These are phyloP conservation scores for Alca torda DNA, from an alignment of 2,797 vertebrate genomes.

Conservation along the genomic window DNA sequence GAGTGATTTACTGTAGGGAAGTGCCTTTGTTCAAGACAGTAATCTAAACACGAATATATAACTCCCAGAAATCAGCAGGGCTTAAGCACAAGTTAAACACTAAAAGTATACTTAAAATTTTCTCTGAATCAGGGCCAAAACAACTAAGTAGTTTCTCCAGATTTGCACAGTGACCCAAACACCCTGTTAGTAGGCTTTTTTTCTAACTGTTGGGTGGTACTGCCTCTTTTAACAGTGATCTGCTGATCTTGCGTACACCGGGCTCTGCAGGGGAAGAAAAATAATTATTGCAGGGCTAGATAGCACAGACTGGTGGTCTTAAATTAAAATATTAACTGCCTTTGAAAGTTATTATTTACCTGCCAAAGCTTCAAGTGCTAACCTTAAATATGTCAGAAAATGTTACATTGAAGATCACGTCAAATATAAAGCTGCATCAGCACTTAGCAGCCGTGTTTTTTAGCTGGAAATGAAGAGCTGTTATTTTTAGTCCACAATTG, in stretches of 20 bases:
- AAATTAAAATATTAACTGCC: constrained; percentile 12
- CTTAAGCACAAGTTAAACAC: not conserved
- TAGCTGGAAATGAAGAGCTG: not conserved
- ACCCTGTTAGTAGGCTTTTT: not conserved
- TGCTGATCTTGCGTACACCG: not conserved
- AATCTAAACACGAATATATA: not conserved
- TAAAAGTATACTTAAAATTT: not conserved
- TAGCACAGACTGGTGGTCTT: not conserved
- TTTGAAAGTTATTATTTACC: constrained; percentile 2
- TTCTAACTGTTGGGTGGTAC: not conserved
- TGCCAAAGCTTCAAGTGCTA: not conserved
- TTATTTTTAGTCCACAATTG: not conserved
- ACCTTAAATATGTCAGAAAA: not conserved
- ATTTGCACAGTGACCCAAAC: not conserved
- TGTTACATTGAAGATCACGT: not conserved
- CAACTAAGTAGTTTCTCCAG: not conserved
- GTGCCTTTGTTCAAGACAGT: not conserved
- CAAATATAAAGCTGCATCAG: not conserved
- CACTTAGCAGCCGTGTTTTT: not conserved
- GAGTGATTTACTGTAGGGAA: not conserved
- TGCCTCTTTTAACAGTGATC: not conserved
- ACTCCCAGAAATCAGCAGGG: not conserved
- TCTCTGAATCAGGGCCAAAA: not conserved
- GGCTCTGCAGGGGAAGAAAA: not conserved
- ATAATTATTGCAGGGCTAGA: not conserved